Conservation (phyloP, 2,113 vertebrate genomes). For the Sclerurus mexicanus region DNA sequence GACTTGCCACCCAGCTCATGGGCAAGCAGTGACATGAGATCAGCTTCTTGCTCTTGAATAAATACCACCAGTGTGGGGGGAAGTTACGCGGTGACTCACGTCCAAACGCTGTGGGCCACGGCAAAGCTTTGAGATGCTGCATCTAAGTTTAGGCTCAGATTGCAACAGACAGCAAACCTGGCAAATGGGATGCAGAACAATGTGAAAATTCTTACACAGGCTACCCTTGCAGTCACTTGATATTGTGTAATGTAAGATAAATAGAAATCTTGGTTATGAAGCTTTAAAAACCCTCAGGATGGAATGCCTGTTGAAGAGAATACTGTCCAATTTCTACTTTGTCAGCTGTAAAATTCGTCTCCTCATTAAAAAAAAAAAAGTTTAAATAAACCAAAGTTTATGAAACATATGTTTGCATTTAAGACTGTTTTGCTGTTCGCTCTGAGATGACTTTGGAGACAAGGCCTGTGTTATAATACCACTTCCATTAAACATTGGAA, state of each 20-base stretch:
- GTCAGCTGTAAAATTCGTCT: not conserved
- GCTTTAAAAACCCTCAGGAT: not conserved
- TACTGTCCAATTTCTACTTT: not conserved
- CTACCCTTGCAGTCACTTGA: not conserved
- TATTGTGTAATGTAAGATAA: not conserved
- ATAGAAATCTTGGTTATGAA: not conserved
- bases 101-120: not conserved
- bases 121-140: not conserved
- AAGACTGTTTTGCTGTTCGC: constrained; percentile 28
- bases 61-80: not conserved
- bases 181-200: not conserved
- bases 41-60: not conserved
- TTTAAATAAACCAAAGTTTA: constrained; percentile 31
- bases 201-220: not conserved
- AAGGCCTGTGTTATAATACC: constrained; percentile 54
- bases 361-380: not conserved
- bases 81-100: not conserved
- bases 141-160: not conserved
- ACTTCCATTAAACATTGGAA: constrained; percentile 65
- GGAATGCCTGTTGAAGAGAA: not conserved
- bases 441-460: constrained; percentile 51
- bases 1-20: not conserved
- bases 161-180: not conserved
- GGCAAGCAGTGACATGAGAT: not conserved
- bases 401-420: constrained; percentile 40